A percentile compares a stretch with the other conserved stretches of the same genome.
phyloP scores from a whole-genome alignment of 2,113 vertebrate species.

The Setophaga kirtlandii region DNA sequence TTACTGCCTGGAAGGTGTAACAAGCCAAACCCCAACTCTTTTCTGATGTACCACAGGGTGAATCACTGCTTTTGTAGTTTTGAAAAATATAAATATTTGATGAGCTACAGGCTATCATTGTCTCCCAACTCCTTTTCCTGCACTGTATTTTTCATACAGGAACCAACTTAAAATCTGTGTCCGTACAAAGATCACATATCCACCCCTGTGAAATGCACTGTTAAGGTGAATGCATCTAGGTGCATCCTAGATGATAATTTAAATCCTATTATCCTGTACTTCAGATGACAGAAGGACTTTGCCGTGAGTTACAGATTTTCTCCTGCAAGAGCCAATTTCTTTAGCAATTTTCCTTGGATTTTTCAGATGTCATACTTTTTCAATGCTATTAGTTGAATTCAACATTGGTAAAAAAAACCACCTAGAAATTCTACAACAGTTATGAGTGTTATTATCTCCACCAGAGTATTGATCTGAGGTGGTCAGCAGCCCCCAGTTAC shows the following conservation, averaged over 20 bases:
- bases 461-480: not conserved
- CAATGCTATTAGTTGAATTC: not conserved
- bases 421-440: not conserved
- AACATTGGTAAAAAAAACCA: not conserved
- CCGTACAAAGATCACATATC: not conserved
- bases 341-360: not conserved
- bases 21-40: not conserved
- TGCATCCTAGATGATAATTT: not conserved
- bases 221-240: not conserved
- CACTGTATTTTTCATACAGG: not conserved
- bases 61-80: not conserved
- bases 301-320: not conserved
- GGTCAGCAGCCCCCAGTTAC: not conserved
- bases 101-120: not conserved
- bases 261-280: not conserved
- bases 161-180: not conserved
- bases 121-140: not conserved
- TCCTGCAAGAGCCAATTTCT: not conserved
- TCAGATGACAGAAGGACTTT: not conserved
- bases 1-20: slow-evolving; percentile 35
- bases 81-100: not conserved
- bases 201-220: not conserved
- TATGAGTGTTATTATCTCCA: not conserved
- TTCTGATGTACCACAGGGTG: not conserved
- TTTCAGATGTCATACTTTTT: not conserved